Conservation (phyloP, 2,113 vertebrate species). For the Brachyistius frenatus region DNA sequence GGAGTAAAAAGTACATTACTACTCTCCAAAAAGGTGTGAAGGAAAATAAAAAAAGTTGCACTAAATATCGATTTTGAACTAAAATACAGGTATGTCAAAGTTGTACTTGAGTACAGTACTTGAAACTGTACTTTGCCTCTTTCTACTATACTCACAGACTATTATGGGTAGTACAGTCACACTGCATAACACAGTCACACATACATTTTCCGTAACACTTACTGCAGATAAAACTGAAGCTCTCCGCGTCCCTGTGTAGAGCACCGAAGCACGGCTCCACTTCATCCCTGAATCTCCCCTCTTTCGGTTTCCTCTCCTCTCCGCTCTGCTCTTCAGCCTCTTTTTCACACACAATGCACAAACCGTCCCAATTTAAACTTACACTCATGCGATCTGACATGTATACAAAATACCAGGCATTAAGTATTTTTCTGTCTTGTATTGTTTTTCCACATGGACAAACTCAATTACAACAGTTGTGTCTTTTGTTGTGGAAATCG, state of each 20-base stretch:
- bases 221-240: conserved; percentile 33
- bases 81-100: background rate
- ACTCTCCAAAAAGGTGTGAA: background rate
- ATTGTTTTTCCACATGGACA: conserved; percentile 85
- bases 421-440: conserved; percentile 78
- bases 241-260: conserved; percentile 24
- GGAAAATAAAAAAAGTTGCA: background rate
- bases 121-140: background rate
- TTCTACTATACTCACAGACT: background rate
- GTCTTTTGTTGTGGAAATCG: conserved; percentile 52
- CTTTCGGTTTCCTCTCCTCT: conserved; percentile 6
- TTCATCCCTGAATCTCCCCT: conserved; percentile 19
- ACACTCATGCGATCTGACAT: conserved; percentile 84
- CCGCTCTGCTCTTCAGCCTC: conserved; percentile 44
- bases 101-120: background rate
- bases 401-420: conserved; percentile 84
- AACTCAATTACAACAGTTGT: conserved; percentile 73
- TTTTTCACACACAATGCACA: conserved; percentile 68
- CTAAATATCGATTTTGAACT: too few species aligned
- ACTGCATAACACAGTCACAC: background rate
- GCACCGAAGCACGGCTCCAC: conserved; percentile 20
- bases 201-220: conserved; percentile 9
- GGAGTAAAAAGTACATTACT: too few species aligned
- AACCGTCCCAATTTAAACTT: conserved; percentile 81
- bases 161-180: background rate